phyloP scores from a whole-genome alignment of 2,888 invertebrate genomes.

The Heliconius sara region DNA sequence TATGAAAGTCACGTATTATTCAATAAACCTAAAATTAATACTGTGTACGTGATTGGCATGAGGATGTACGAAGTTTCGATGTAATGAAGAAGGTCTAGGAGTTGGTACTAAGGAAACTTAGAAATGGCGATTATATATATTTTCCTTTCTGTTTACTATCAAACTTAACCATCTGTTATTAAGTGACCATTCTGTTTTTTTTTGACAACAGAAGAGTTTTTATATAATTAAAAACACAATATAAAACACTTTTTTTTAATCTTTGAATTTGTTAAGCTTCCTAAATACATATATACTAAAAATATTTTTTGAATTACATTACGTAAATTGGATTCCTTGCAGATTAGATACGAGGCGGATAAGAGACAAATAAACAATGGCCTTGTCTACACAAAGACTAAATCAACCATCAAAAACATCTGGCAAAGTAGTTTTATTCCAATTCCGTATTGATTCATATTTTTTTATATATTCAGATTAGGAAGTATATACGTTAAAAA shows the following conservation, averaged over 20 bases:
- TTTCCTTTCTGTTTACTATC: constrained; percentile 1
- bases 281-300: background rate
- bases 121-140: constrained; percentile 19
- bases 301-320: background rate
- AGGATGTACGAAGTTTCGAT: constrained; percentile 63
- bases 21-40: constrained; percentile 81
- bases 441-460: constrained; percentile 1
- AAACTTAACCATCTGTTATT: background rate
- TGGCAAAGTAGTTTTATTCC: constrained; percentile 21
- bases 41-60: constrained; percentile 68
- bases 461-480: background rate
- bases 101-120: constrained; percentile 22
- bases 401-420: constrained; percentile 20
- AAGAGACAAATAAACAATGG: constrained; percentile 9
- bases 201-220: background rate
- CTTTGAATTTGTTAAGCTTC: too few species aligned
- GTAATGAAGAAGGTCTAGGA: constrained; percentile 59
- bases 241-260: too few species aligned
- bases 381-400: background rate
- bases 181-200: background rate
- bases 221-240: background rate
- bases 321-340: background rate
- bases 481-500: background rate
- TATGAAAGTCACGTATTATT: constrained; percentile 77
- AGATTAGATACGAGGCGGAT: background rate